These are phyloP conservation scores for Protaetia brevitarsis DNA, from an alignment of 1,140 invertebrate genomes.

Conservation along the genomic window DNA sequence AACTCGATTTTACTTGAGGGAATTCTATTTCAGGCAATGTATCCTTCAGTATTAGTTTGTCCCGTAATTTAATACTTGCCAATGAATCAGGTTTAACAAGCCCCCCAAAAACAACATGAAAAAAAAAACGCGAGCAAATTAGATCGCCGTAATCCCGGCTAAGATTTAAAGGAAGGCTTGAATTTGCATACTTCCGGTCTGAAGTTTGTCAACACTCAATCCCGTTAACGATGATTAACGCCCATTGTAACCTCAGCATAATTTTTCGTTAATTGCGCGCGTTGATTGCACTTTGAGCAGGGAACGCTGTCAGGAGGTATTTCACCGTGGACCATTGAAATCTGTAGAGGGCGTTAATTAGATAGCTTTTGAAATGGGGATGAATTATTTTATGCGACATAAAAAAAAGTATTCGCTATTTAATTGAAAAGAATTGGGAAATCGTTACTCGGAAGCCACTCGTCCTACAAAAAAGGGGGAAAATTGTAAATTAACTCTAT, in stretches of 20 bases:
- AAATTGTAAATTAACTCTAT: background rate
- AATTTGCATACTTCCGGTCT: constrained; percentile 29
- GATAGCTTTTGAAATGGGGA: no score
- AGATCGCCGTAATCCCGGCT: constrained; percentile 29
- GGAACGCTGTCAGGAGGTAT: background rate
- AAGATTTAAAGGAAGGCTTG: constrained; percentile 29
- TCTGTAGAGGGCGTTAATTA: constrained; percentile 3
- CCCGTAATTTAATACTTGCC: background rate
- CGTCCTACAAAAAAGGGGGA: no score
- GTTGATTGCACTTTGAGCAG: background rate
- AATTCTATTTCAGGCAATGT: background rate
- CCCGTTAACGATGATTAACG: constrained; percentile 29
- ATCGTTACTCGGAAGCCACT: no score
- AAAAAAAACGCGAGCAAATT: constrained; percentile 26
- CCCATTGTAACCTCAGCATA: constrained; percentile 26
- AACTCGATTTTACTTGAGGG: background rate
- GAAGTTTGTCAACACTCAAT: constrained; percentile 30
- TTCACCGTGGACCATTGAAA: background rate
- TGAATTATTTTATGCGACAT: no score
- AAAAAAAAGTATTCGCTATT: no score
- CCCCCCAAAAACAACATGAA: constrained; percentile 27
- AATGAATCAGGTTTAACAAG: constrained; percentile 14
- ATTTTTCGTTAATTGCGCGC: constrained; percentile 24
- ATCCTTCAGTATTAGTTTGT: background rate
- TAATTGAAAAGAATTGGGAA: no score